phyloP scores from a whole-genome alignment of 2,113 vertebrate genomes.

The Anthoscopus minutus region DNA sequence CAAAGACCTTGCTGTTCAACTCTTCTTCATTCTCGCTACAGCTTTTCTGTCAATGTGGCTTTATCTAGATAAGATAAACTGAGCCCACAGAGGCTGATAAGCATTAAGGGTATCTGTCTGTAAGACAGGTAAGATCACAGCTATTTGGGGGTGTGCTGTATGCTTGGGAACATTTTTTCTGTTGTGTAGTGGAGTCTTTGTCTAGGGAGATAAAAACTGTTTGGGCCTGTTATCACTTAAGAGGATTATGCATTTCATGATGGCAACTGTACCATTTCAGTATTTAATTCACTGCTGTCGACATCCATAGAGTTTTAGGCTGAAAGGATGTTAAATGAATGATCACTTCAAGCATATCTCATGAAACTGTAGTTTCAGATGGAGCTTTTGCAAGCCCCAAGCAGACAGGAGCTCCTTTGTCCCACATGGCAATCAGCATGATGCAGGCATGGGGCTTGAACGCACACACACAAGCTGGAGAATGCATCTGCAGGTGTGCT shows the following conservation, averaged over 20 bases:
- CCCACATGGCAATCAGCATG: background rate
- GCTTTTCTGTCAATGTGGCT: background rate
- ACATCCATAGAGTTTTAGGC: background rate
- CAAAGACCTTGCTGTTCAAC: background rate
- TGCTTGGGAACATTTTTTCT: background rate
- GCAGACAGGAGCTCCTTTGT: background rate
- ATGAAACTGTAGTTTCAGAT: background rate
- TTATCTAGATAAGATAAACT: background rate
- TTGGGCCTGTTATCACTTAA: background rate
- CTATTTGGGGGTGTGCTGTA: background rate
- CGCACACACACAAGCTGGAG: background rate
- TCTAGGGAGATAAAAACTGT: background rate
- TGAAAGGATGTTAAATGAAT: background rate
- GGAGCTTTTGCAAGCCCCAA: background rate
- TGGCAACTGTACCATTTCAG: background rate
- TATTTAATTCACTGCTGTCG: background rate
- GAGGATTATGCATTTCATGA: background rate
- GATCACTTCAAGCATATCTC: background rate
- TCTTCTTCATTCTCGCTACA: background rate
- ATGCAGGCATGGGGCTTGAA: background rate
- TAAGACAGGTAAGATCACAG: background rate
- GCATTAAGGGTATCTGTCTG: background rate
- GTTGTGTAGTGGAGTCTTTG: background rate
- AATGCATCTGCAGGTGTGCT: background rate
- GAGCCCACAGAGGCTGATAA: background rate